A percentile compares a stretch with the other conserved stretches of the same genome.
Conservation (phyloP, 1,140 invertebrate species). For the Araneus ventricosus region DNA sequence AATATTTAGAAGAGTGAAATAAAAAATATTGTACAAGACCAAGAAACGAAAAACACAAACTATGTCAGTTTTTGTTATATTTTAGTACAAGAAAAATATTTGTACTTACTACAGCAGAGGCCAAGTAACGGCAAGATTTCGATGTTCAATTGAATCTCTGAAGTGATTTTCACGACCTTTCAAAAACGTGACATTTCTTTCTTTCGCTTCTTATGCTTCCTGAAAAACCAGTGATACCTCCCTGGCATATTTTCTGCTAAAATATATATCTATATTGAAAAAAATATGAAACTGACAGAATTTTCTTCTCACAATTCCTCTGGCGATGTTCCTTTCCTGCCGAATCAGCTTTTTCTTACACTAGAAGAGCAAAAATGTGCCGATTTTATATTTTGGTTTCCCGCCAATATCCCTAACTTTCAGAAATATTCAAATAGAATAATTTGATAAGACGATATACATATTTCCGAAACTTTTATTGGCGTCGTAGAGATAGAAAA, state of each 20-base stretch:
- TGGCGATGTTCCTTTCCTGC: neutral
- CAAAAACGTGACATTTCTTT: conserved; percentile 1
- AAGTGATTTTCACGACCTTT: conserved; percentile 30
- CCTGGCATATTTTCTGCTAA: neutral
- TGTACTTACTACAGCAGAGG: neutral
- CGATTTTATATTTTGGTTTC: neutral
- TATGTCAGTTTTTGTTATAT: neutral
- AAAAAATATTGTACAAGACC: neutral
- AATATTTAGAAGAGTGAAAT: neutral
- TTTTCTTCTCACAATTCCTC: neutral
- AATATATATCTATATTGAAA: neutral
- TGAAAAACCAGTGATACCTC: neutral
- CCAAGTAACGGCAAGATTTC: neutral
- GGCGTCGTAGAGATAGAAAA: neutral
- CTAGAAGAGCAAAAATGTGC: neutral
- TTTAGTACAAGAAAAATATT: neutral
- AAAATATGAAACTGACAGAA: neutral
- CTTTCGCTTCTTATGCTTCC: neutral
- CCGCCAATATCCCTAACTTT: neutral
- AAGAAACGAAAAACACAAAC: neutral
- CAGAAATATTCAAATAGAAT: neutral
- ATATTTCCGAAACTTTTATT: neutral
- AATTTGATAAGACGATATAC: neutral
- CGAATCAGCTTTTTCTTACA: neutral
- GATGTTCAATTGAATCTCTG: neutral